Evolutionary conservation across 2,113 vertebrate genomes (phyloP).

Genomic region (Euleptes europaea): DNA sequence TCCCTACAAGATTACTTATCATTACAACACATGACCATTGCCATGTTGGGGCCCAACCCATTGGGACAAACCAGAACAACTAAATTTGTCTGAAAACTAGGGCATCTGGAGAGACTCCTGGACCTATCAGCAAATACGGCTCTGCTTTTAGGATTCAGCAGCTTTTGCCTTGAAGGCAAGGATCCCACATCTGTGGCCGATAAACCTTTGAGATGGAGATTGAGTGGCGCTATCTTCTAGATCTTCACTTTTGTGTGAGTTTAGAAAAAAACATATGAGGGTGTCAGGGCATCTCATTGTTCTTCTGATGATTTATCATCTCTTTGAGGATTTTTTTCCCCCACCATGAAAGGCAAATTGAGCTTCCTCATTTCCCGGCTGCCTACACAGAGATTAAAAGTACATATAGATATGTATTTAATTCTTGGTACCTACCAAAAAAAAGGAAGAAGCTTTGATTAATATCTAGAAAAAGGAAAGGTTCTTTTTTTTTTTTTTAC

Average conservation of each 20-base stretch:
- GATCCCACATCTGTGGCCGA: conserved; percentile 34
- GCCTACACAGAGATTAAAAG: conserved; percentile 63
- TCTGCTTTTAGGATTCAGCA: conserved; percentile 22
- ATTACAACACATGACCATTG: neutral
- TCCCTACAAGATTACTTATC: too few species aligned
- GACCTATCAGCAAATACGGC: conserved; percentile 24
- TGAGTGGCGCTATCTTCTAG: conserved; percentile 16
- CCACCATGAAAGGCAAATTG: conserved; percentile 66
- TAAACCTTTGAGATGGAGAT: conserved; percentile 67
- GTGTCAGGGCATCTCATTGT: conserved; percentile 51
- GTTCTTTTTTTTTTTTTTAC: neutral
- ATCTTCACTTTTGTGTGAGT: conserved; percentile 55
- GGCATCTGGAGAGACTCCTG: neutral
- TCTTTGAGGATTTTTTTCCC: conserved; percentile 62
- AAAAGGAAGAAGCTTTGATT: conserved; percentile 20
- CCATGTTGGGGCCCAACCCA: neutral
- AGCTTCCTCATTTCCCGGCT: conserved; percentile 50
- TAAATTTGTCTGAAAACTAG: neutral
- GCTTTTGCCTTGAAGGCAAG: conserved; percentile 22
- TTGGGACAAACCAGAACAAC: neutral
- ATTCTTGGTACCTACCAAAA: conserved; percentile 10
- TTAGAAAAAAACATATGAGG: conserved; percentile 47
- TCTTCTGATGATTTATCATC: conserved; percentile 65
- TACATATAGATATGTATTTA: conserved; percentile 61
- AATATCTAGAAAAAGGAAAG: conserved; percentile 33